These are phyloP conservation scores for Pyrrhia umbra DNA, from an alignment of 2,888 invertebrate genomes.

Conservation along the genomic window DNA sequence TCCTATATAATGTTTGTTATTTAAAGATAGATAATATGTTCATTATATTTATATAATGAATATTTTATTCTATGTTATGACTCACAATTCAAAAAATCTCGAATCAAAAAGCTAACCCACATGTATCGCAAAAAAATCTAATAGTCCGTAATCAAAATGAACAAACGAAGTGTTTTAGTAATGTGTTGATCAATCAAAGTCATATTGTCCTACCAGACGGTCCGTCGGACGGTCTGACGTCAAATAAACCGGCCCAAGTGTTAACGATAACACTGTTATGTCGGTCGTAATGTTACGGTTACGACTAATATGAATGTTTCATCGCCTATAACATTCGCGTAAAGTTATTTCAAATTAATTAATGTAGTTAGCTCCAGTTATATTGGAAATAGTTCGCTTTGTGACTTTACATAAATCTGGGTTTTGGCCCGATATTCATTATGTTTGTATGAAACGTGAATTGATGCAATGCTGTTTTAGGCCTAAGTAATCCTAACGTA, in stretches of 20 bases:
- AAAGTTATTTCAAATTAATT: slow-evolving; percentile 58
- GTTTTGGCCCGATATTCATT: slow-evolving; percentile 7
- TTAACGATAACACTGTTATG: slow-evolving; percentile 53
- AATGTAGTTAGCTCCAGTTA: slow-evolving; percentile 30
- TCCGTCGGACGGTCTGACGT: slow-evolving; percentile 7
- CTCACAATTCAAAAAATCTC: background rate
- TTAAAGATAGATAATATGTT: too few species aligned
- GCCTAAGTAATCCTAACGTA: slow-evolving; percentile 5
- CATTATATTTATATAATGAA: too few species aligned
- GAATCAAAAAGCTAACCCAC: background rate
- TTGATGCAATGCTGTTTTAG: slow-evolving; percentile 17
- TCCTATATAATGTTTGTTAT: too few species aligned
- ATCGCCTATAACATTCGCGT: slow-evolving; percentile 54
- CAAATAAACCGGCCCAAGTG: slow-evolving; percentile 38
- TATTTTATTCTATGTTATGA: too few species aligned
- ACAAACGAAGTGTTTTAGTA: slow-evolving; percentile 73
- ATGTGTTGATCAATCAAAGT: slow-evolving; percentile 69
- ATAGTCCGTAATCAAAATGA: slow-evolving; percentile 61
- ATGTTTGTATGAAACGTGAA: slow-evolving; percentile 3
- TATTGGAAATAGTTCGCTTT: slow-evolving; percentile 2
- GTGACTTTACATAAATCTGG: slow-evolving; percentile 20
- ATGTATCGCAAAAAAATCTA: slow-evolving; percentile 34
- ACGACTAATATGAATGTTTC: slow-evolving; percentile 52
- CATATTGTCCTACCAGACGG: slow-evolving; percentile 59
- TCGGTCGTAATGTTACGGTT: slow-evolving; percentile 49